Evolutionary conservation across 92 coral and sea anemone genomes (phyloP).

Genomic region (Palythoa grandiflora): DNA sequence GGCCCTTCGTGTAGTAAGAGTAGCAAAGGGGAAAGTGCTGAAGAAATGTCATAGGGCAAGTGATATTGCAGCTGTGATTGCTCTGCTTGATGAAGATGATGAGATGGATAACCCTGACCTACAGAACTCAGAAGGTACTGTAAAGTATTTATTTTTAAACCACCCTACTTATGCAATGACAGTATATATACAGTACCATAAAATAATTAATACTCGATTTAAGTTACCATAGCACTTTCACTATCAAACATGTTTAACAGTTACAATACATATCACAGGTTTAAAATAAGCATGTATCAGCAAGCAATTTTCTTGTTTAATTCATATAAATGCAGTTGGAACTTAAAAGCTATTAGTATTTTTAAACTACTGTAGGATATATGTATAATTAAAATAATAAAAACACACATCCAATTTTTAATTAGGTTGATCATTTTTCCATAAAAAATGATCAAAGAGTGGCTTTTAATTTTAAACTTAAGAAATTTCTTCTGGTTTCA

Average conservation of each 20-base stretch:
- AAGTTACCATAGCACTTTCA: constrained; percentile 10
- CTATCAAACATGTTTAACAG: too few species aligned
- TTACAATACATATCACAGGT: too few species aligned
- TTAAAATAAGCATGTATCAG: too few species aligned
- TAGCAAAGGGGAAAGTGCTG: constrained; percentile 15
- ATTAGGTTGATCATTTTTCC: too few species aligned
- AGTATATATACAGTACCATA: constrained; percentile 14
- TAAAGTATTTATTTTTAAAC: constrained; percentile 5
- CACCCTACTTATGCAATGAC: constrained; percentile 9
- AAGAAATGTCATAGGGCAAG: constrained; percentile 16
- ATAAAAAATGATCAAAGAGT: too few species aligned
- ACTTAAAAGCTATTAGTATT: too few species aligned
- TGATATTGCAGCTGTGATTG: constrained; percentile 18
- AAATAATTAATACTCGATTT: constrained; percentile 2
- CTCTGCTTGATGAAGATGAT: constrained; percentile 18
- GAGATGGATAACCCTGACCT: constrained; percentile 5
- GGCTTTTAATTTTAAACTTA: too few species aligned
- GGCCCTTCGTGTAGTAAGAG: constrained; percentile 4
- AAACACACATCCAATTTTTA: too few species aligned
- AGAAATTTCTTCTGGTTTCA: too few species aligned
- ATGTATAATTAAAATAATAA: too few species aligned
- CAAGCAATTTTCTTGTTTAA: too few species aligned
- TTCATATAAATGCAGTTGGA: too few species aligned
- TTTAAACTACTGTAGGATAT: neutral
- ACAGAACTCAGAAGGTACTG: constrained; percentile 20